phyloP scores from a whole-genome alignment of 2,797 vertebrate genomes.

The Crocidura indochinensis region DNA sequence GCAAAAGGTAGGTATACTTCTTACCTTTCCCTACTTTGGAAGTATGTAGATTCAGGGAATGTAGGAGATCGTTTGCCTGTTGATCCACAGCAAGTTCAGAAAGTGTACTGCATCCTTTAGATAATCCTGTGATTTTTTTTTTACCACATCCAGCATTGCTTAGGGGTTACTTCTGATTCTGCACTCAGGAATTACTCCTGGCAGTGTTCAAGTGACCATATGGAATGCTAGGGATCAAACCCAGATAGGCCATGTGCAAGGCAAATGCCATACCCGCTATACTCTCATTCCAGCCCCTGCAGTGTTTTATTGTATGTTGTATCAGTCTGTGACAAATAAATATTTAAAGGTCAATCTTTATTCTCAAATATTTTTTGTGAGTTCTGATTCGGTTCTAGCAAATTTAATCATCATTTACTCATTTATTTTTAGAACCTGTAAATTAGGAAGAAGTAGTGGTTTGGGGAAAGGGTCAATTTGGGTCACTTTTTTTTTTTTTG shows the following conservation, averaged over 20 bases:
- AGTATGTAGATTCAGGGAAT: background rate
- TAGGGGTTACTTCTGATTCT: too few relatives aligned
- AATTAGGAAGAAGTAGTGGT: constrained; percentile 15
- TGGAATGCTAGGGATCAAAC: too few relatives aligned
- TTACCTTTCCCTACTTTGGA: background rate
- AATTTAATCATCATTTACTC: constrained; percentile 26
- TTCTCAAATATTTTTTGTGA: constrained; percentile 20
- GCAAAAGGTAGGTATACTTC: constrained; percentile 91
- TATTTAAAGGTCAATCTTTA: background rate
- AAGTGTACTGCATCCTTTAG: background rate
- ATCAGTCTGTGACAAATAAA: background rate
- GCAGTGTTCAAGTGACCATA: too few relatives aligned
- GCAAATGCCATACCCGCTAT: too few relatives aligned
- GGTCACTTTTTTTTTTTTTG: too few relatives aligned
- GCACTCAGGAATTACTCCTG: too few relatives aligned
- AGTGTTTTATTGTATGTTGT: background rate
- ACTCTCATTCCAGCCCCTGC: too few relatives aligned
- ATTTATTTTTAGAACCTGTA: constrained; percentile 25
- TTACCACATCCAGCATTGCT: too few relatives aligned
- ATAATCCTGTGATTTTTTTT: background rate
- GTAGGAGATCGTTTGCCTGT: too few relatives aligned
- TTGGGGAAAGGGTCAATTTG: too few relatives aligned
- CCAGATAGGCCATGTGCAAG: too few relatives aligned
- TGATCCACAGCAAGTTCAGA: fast-evolving
- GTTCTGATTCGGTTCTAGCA: background rate